Conservation (phyloP, 2,113 vertebrate species). For the Indri indri region DNA sequence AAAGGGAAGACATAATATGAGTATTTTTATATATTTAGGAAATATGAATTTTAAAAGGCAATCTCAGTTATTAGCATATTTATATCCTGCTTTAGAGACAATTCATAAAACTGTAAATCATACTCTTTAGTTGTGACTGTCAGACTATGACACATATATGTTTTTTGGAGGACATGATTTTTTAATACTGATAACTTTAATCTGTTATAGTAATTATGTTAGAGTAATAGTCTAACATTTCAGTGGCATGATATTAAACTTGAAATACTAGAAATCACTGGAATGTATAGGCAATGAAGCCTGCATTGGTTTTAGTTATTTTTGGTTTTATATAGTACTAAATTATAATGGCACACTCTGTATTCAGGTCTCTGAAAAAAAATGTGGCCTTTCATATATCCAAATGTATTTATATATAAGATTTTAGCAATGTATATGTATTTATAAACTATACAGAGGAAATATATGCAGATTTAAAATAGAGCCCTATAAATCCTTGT, state of each 20-base stretch:
- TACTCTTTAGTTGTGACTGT: not conserved
- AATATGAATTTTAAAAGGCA: slow-evolving; percentile 18
- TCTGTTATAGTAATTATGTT: not conserved
- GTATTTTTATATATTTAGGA: not conserved
- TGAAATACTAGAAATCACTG: not conserved
- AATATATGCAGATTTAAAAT: not conserved
- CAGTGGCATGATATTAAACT: not conserved
- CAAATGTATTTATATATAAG: not conserved
- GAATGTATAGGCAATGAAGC: not conserved
- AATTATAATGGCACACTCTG: not conserved
- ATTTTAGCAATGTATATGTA: not conserved
- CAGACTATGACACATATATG: not conserved
- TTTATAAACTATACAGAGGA: not conserved
- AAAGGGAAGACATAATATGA: not conserved
- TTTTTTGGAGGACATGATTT: not conserved
- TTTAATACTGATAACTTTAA: not conserved
- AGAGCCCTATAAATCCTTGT: not conserved
- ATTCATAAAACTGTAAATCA: not conserved
- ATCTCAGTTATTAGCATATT: not conserved
- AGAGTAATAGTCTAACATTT: not conserved
- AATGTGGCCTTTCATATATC: not conserved
- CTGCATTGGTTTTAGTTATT: slow-evolving; percentile 4
- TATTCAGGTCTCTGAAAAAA: not conserved
- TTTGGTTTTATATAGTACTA: not conserved
- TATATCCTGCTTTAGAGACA: not conserved